These are phyloP conservation scores for Tortrix viridana DNA, from an alignment of 2,888 invertebrate genomes.

Conservation along the genomic window DNA sequence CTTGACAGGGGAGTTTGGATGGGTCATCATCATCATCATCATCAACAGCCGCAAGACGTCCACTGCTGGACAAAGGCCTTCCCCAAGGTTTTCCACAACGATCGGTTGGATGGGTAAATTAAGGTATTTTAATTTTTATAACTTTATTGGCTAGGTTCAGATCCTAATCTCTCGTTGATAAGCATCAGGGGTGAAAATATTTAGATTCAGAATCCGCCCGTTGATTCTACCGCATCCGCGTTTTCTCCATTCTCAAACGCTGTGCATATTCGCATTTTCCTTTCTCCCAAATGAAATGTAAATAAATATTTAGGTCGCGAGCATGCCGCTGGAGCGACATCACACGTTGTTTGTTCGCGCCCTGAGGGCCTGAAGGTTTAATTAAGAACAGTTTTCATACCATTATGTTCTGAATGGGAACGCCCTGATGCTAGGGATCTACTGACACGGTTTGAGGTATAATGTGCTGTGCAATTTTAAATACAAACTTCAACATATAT, in stretches of 20 bases:
- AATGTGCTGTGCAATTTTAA: neutral
- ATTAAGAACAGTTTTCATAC: slow-evolving; percentile 59
- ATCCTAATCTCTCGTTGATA: too few relatives aligned
- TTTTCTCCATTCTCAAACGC: slow-evolving; percentile 9
- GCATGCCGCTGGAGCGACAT: slow-evolving; percentile 44
- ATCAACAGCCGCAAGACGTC: too few relatives aligned
- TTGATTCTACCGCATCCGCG: slow-evolving; percentile 11
- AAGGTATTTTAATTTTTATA: too few relatives aligned
- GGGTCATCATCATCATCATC: too few relatives aligned
- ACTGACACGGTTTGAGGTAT: slow-evolving; percentile 8
- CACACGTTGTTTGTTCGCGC: slow-evolving; percentile 49
- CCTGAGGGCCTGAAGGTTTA: slow-evolving; percentile 47
- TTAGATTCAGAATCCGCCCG: too few relatives aligned
- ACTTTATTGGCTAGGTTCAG: too few relatives aligned
- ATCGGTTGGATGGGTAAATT: too few relatives aligned
- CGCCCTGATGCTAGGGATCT: slow-evolving; percentile 38
- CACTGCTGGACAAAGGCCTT: too few relatives aligned
- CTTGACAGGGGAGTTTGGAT: too few relatives aligned
- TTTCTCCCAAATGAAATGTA: slow-evolving; percentile 69
- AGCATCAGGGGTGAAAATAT: too few relatives aligned
- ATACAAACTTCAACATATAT: neutral
- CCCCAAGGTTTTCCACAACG: too few relatives aligned
- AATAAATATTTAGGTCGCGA: slow-evolving; percentile 60
- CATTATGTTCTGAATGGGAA: slow-evolving; percentile 51
- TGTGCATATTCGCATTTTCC: slow-evolving; percentile 49